phyloP scores from a whole-genome alignment of 1,140 invertebrate genomes.

The Drosophila ficusphila region DNA sequence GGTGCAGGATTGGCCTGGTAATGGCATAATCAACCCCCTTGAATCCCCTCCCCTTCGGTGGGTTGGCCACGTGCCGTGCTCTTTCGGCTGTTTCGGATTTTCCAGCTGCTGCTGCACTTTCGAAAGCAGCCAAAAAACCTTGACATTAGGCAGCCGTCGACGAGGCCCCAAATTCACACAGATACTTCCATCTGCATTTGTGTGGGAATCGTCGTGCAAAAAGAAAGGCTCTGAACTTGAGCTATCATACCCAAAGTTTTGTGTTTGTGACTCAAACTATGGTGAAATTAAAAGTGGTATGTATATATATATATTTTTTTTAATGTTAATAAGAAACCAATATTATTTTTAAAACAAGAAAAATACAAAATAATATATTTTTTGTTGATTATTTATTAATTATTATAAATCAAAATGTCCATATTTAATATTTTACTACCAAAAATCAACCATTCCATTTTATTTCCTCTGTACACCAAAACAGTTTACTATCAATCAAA shows the following conservation, averaged over 20 bases:
- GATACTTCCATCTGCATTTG: slow-evolving; percentile 1
- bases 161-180: slow-evolving; percentile 11
- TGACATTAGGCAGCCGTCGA: slow-evolving; percentile 61
- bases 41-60: background rate
- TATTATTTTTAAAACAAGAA: no score
- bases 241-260: background rate
- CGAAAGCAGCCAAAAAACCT: slow-evolving; percentile 69
- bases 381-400: background rate
- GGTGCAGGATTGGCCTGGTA: slow-evolving; percentile 40
- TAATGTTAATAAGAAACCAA: no score
- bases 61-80: slow-evolving; percentile 42
- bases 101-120: slow-evolving; percentile 48
- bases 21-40: slow-evolving; percentile 39
- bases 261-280: background rate
- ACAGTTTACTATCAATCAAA: slow-evolving; percentile 4
- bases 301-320: no score
- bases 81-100: background rate
- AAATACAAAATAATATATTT: no score
- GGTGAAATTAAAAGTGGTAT: no score
- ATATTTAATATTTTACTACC: no score
- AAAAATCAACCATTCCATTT: background rate
- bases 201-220: background rate
- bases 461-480: background rate
- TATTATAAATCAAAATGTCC: background rate
- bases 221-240: background rate